phyloP scores from a whole-genome alignment of 2,797 vertebrate genomes.

The Molossus alvarezi region DNA sequence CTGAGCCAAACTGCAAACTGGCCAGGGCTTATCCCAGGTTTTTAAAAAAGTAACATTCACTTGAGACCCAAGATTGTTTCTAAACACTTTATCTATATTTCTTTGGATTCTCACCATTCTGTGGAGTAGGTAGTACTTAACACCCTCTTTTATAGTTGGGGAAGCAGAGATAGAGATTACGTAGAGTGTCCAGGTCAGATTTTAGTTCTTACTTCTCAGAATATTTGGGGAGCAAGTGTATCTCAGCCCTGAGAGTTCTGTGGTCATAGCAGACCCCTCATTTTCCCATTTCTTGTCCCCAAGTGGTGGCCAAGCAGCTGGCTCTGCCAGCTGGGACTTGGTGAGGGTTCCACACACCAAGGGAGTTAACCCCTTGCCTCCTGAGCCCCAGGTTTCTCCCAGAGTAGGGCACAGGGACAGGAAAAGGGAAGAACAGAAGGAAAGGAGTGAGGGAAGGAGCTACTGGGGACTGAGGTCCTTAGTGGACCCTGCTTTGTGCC shows the following conservation, averaged over 20 bases:
- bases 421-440: neutral
- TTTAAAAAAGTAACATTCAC: neutral
- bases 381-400: neutral
- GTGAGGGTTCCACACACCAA: neutral
- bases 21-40: neutral
- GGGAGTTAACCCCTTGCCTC: neutral
- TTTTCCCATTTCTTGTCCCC: neutral
- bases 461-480: neutral
- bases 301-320: neutral
- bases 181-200: neutral
- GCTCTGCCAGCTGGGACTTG: neutral
- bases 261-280: neutral
- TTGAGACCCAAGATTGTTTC: conserved; percentile 21
- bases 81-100: neutral
- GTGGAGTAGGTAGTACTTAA: neutral
- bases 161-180: neutral
- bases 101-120: neutral
- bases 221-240: neutral
- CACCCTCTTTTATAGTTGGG: neutral
- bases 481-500: neutral
- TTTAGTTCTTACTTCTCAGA: neutral
- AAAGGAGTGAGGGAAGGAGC: neutral
- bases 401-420: neutral
- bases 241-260: neutral
- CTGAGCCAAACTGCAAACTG: too few relatives aligned